Percentiles rank a stretch among this genome's conserved stretches.
phyloP scores from a whole-genome alignment of 2,888 invertebrate species.

The Cheilosia vulpina region DNA sequence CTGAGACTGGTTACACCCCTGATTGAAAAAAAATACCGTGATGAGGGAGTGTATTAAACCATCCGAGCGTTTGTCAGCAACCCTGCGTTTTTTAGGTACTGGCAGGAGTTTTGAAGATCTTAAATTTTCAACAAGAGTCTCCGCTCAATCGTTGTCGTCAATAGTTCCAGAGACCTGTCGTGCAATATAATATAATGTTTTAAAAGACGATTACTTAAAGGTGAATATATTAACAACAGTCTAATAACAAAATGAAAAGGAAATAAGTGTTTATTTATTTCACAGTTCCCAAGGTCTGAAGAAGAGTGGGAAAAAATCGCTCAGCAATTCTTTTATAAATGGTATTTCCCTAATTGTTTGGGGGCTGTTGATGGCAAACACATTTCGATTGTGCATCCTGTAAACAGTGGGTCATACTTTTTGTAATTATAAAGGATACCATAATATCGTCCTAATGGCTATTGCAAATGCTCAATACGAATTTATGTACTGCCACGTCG shows the following conservation, averaged over 20 bases:
- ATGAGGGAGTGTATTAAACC: conserved; percentile 60
- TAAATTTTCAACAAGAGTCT: conserved; percentile 61
- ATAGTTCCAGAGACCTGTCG: conserved; percentile 60
- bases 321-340: conserved; percentile 28
- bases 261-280: conserved; percentile 20
- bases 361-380: conserved; percentile 19
- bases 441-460: conserved; percentile 17
- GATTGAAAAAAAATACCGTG: conserved; percentile 59
- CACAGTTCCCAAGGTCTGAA: conserved; percentile 31
- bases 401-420: conserved; percentile 35
- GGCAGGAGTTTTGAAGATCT: conserved; percentile 64
- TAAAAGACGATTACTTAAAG: conserved; percentile 40
- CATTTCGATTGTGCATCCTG: conserved; percentile 25
- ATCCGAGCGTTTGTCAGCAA: conserved; percentile 55
- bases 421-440: conserved; percentile 9
- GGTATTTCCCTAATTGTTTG: conserved; percentile 28
- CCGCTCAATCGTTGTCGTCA: conserved; percentile 45
- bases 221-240: conserved; percentile 23
- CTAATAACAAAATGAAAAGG: conserved; percentile 22
- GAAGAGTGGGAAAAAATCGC: conserved; percentile 43
- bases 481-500: conserved; percentile 6
- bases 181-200: conserved; percentile 52
- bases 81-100: conserved; percentile 61
- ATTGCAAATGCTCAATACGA: conserved; percentile 20
- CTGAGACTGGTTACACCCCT: conserved; percentile 34